These are phyloP conservation scores for Mythimna albipuncta DNA, from an alignment of 2,888 invertebrate species.

Conservation along the genomic window DNA sequence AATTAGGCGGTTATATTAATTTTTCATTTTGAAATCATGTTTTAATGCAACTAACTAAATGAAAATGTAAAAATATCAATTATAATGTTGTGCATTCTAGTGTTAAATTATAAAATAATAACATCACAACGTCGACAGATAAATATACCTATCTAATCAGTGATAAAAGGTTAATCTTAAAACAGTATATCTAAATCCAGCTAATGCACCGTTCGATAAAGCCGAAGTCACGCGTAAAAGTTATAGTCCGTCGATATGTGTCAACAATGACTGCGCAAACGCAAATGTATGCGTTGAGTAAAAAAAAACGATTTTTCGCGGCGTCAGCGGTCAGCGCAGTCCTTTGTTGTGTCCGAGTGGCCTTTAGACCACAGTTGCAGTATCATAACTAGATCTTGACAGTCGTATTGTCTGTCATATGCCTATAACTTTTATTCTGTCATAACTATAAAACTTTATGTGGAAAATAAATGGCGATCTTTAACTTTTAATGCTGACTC, in stretches of 20 bases:
- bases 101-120: neutral
- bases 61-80: too few relatives aligned
- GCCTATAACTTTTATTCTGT: conserved; percentile 30
- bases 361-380: conserved; percentile 40
- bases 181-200: conserved; percentile 34
- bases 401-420: conserved; percentile 44
- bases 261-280: conserved; percentile 40
- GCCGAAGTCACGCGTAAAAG: conserved; percentile 28
- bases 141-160: conserved; percentile 17
- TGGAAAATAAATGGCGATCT: conserved; percentile 13
- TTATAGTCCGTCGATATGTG: conserved; percentile 5
- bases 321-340: conserved; percentile 25
- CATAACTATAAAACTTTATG: conserved; percentile 24
- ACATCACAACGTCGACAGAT: conserved; percentile 22
- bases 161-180: conserved; percentile 20
- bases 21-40: too few relatives aligned
- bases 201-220: conserved; percentile 29
- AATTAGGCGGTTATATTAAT: neutral
- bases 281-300: conserved; percentile 26
- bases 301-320: conserved; percentile 35
- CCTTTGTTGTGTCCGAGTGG: conserved; percentile 46
- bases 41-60: too few relatives aligned
- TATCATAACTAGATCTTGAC: conserved; percentile 59
- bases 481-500: conserved; percentile 12
- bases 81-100: neutral